A percentile compares a stretch with the other conserved stretches of the same genome.
Evolutionary conservation across 2,888 invertebrate species (phyloP).

Genomic region (Drosophila demipolita): DNA sequence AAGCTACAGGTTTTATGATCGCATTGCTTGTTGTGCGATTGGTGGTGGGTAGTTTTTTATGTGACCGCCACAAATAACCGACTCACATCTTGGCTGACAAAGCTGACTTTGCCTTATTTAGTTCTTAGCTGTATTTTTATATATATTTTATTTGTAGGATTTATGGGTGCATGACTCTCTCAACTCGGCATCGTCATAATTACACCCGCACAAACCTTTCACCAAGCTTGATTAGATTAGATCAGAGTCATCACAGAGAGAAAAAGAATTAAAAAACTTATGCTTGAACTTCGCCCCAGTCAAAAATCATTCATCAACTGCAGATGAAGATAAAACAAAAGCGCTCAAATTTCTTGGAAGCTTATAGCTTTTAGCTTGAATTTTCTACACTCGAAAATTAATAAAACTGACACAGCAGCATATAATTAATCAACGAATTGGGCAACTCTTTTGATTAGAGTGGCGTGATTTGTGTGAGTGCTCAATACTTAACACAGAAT

Average conservation of each 20-base stretch:
- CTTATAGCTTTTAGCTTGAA: constrained; percentile 28
- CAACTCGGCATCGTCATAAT: constrained; percentile 37
- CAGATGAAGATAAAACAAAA: constrained; percentile 35
- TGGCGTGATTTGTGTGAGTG: constrained; percentile 14
- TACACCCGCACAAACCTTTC: constrained; percentile 66
- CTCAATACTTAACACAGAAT: constrained; percentile 6
- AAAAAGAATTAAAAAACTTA: constrained; percentile 1
- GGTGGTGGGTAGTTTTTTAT: constrained; percentile 75
- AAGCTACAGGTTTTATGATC: constrained; percentile 70
- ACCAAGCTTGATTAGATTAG: constrained; percentile 45
- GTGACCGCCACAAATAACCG: constrained; percentile 48
- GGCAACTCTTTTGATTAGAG: constrained; percentile 2
- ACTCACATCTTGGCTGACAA: constrained; percentile 37
- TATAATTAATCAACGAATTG: constrained; percentile 35
- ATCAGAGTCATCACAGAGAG: constrained; percentile 20
- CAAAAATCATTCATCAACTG: constrained; percentile 38
- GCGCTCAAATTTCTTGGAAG: constrained; percentile 36
- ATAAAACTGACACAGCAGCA: constrained; percentile 5
- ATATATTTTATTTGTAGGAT: constrained; percentile 33
- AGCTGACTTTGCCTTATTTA: constrained; percentile 73
- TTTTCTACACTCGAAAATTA: constrained; percentile 18
- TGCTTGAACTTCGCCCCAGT: constrained; percentile 40
- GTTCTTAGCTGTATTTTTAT: constrained; percentile 40
- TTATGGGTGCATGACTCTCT: constrained; percentile 68
- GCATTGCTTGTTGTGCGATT: constrained; percentile 50